Percentiles rank a stretch among this genome's conserved stretches.
These are phyloP conservation scores for Ochropleura leucogaster DNA, from an alignment of 2,888 invertebrate species.

Conservation along the genomic window DNA sequence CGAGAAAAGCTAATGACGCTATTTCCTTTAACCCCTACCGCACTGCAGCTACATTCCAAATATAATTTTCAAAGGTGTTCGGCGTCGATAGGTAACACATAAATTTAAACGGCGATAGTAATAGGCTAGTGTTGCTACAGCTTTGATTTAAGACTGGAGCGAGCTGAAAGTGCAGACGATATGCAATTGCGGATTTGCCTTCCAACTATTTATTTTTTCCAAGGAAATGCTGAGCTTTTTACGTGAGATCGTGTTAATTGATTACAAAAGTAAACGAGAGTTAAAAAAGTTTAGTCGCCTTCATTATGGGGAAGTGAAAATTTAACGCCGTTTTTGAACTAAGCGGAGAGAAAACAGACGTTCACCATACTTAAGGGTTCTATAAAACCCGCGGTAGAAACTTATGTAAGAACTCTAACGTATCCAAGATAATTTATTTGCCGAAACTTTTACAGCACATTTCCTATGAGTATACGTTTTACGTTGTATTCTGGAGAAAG, in stretches of 20 bases:
- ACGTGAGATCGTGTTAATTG: constrained; percentile 51
- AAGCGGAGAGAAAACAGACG: background rate
- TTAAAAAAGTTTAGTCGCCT: constrained; percentile 19
- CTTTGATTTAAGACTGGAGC: constrained; percentile 82
- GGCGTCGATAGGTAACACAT: constrained; percentile 85
- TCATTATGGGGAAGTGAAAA: constrained; percentile 16
- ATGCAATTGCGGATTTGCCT: constrained; percentile 72
- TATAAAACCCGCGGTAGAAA: constrained; percentile 11
- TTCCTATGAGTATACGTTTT: constrained; percentile 57
- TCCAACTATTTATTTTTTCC: constrained; percentile 61
- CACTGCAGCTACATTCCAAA: constrained; percentile 85
- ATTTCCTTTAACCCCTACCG: constrained; percentile 85
- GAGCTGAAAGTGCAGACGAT: constrained; percentile 76
- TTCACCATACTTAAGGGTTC: constrained; percentile 21
- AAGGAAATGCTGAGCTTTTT: constrained; percentile 52
- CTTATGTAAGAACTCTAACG: constrained; percentile 14
- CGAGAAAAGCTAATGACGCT: constrained; percentile 87
- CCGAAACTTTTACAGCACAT: constrained; percentile 51
- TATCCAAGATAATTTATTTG: constrained; percentile 44
- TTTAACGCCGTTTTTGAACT: constrained; percentile 13
- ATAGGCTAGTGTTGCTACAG: constrained; percentile 79
- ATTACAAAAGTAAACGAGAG: constrained; percentile 23
- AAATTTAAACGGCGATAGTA: constrained; percentile 86
- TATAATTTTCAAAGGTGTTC: constrained; percentile 87
- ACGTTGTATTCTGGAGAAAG: constrained; percentile 60